Evolutionary conservation across 2,888 invertebrate genomes (phyloP).

Genomic region (Drosophila kuntzei): DNA sequence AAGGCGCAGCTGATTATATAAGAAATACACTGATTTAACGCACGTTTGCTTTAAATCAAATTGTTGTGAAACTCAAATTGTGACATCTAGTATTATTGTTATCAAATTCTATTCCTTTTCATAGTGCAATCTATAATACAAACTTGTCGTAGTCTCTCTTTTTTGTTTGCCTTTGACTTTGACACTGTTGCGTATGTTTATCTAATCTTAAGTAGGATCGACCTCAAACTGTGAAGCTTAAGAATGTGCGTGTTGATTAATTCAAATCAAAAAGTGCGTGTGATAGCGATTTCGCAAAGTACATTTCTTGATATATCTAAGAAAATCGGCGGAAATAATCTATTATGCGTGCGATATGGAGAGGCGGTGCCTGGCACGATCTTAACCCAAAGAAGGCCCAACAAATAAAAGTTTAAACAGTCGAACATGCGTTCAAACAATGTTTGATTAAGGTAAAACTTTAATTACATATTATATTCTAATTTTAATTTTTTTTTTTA

Average conservation of each 20-base stretch:
- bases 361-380: conserved; percentile 65
- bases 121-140: conserved; percentile 18
- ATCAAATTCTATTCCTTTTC: conserved; percentile 32
- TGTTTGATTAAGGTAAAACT: not conserved
- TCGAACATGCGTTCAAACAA: not conserved
- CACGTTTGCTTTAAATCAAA: conserved; percentile 48
- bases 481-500: not conserved
- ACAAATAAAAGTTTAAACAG: not conserved
- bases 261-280: conserved; percentile 56
- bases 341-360: conserved; percentile 50
- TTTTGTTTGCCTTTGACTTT: conserved; percentile 39
- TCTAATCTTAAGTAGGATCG: conserved; percentile 29
- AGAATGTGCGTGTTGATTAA: conserved; percentile 50
- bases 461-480: too few relatives aligned
- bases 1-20: conserved; percentile 53
- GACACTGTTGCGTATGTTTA: conserved; percentile 20
- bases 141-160: conserved; percentile 32
- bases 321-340: conserved; percentile 64
- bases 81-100: conserved; percentile 31
- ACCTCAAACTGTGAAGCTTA: not conserved
- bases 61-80: conserved; percentile 58
- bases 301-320: conserved; percentile 24
- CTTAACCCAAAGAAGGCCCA: conserved; percentile 52
- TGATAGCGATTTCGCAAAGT: conserved; percentile 16
- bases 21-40: conserved; percentile 16